Percentiles rank a stretch among this genome's conserved stretches.
phyloP scores from a whole-genome alignment of 2,888 invertebrate genomes.

The Syritta pipiens region DNA sequence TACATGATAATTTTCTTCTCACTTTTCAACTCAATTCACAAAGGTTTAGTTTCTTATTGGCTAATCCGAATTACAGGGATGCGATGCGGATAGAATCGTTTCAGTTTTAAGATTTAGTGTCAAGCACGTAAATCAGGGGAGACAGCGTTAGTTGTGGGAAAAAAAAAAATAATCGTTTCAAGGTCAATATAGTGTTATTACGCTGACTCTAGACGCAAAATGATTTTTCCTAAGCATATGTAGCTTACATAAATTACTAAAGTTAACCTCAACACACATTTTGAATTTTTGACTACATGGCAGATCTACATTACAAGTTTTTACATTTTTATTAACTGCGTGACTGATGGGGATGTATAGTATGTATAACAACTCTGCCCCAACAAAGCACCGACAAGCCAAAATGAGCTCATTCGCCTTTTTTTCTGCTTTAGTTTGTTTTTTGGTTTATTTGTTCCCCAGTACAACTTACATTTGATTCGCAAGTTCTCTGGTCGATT shows the following conservation, averaged over 20 bases:
- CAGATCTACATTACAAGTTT: neutral
- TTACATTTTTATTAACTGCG: neutral
- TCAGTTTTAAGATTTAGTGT: neutral
- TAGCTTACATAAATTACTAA: too few relatives aligned
- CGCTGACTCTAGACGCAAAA: too few relatives aligned
- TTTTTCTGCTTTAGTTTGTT: conserved; percentile 24
- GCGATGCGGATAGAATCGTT: neutral
- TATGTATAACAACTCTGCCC: conserved; percentile 27
- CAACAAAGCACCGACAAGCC: conserved; percentile 10
- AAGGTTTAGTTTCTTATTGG: neutral
- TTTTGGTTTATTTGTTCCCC: conserved; percentile 9
- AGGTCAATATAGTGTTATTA: too few relatives aligned
- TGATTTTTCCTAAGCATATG: too few relatives aligned
- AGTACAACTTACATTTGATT: conserved; percentile 29
- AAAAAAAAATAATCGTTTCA: too few relatives aligned
- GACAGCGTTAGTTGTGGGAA: too few relatives aligned
- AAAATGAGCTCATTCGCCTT: conserved; percentile 53
- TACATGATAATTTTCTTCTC: neutral
- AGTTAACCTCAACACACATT: too few relatives aligned
- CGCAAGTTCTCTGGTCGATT: conserved; percentile 17
- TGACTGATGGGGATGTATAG: too few relatives aligned
- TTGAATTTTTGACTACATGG: too few relatives aligned
- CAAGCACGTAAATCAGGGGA: neutral
- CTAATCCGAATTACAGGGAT: neutral
- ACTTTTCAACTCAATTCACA: neutral